Base-by-base conservation (phyloP, 2,113 vertebrate species). In the Chamaea fasciata region DNA sequence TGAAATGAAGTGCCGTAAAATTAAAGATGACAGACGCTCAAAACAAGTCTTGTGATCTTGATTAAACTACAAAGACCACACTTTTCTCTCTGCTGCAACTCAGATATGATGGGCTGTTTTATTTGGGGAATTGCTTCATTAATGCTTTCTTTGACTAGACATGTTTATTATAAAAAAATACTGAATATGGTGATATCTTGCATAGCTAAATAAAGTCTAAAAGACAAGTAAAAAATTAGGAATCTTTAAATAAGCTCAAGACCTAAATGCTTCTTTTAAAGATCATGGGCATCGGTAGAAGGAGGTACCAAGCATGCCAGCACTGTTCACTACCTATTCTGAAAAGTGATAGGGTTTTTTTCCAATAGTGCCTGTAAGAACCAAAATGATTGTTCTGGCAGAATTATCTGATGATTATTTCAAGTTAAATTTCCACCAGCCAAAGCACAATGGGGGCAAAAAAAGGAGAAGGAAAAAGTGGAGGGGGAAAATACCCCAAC, bases 61-160 rank as follows among this genome's bases (percentile, higher is more conserved):
- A 99, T 99, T 98, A 99, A 98, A 98, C 97, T 98, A 98, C 98
- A 99, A 99, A 98, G 98, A 98, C 97, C 95, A 97, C 97, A 98
- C 96, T 98, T 98, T 98, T 98, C 98, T 97, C 97, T 98, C 97
- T 98, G 98, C 96, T 98, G 97, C 97, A 98, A 98, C 98, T 98
- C 98, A 98, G 98, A 98, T 98, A 98, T 97, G 98, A 98, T 98
- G 98, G 98, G 97, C 98, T 98, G 98, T 98, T 98, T 98, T 98
- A 98, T 98, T 98, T 98, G 98, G 98, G 98, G 98, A 98, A 98
- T 98, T 98, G 98, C 98, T 98, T 98, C 98, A 98, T 99, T 99
- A 98, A 99, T 99, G 98, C 98, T 98, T 98, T 98, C 98, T 99
- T 98, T 99, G 98, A 99, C 98, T 98, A 98, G 98, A 98, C 97